Conservation (phyloP, 2,797 vertebrate species). For the Psittacula echo region DNA sequence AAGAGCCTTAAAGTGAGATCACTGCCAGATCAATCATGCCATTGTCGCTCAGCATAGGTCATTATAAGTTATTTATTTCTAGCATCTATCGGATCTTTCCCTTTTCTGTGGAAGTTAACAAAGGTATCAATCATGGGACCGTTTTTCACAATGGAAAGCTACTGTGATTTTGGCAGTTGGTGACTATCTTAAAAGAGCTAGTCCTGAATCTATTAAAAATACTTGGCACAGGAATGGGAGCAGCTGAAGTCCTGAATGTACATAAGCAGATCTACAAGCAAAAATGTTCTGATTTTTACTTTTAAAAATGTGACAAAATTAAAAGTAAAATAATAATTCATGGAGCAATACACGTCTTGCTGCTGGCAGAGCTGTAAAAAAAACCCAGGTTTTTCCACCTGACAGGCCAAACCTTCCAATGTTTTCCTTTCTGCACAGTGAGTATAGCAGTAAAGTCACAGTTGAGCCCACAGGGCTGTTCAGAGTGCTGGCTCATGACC, state of each 20-base stretch:
- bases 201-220: neutral
- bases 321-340: neutral
- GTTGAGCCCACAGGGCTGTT: neutral
- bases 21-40: neutral
- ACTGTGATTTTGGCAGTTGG: neutral
- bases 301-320: neutral
- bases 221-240: neutral
- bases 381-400: neutral
- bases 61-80: neutral
- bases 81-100: neutral
- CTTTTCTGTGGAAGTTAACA: neutral
- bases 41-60: neutral
- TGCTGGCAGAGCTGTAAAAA: neutral
- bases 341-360: neutral
- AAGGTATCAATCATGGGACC: rapidly evolving
- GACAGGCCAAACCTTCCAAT: neutral
- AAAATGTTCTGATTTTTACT: neutral
- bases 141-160: neutral
- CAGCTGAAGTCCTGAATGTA: neutral
- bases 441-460: neutral
- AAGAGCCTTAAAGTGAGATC: neutral
- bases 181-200: neutral
- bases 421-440: neutral
- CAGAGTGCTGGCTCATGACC: neutral
- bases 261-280: neutral